Base-by-base conservation (phyloP, 2,113 vertebrate species). In the Nothocercus nigrocapillus region DNA sequence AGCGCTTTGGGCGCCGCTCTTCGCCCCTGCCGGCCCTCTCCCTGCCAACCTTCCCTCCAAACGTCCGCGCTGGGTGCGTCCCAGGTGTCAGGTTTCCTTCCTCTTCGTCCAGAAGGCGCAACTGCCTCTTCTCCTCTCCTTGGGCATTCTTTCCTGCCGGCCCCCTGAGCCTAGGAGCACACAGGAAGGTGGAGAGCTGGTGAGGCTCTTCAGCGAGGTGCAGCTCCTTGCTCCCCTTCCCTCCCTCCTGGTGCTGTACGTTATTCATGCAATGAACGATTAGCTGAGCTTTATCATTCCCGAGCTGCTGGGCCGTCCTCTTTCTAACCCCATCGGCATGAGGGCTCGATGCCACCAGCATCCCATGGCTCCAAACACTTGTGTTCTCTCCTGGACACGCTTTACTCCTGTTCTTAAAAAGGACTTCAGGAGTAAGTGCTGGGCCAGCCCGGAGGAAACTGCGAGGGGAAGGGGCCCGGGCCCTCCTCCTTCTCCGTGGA, bases 81-180 rank as follows among this genome's bases (percentile, higher is more conserved):
- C 12, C 72, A 93, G 32, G 80, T 62, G 66, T 93, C 91, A 13
- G 53, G 16, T 93, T 91, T 90, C 92, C 53, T 89, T 59, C 49
- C 58, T 53, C n/a, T 10, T 58, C n/a, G 66, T 13, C 62, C 53
- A 66, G 42, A 79, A 53, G 40, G 49, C 2, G 7, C 17, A 49
- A 15, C n/a, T 34, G 32, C 51, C 13, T 13, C 38, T 19, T 42
- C 4, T 32, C 27, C 64, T 18, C 47, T 54, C 61, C 19, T 6
- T 11, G 86, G 62, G 7, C 42, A 3, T 47, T 18, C 30, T 83
- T 7, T 75, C 40, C n/a, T 19, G 32, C 24, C 11, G n/a, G 11
- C 14, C 18, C 24, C 3, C 80, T 1, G 36, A 81, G n/a, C 64
- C 61, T 0, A 12, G 27, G 63, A 28, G 30, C 11, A 11, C 4